These are phyloP conservation scores for Drosophila rufa DNA, from an alignment of 1,140 invertebrate species.

Conservation along the genomic window DNA sequence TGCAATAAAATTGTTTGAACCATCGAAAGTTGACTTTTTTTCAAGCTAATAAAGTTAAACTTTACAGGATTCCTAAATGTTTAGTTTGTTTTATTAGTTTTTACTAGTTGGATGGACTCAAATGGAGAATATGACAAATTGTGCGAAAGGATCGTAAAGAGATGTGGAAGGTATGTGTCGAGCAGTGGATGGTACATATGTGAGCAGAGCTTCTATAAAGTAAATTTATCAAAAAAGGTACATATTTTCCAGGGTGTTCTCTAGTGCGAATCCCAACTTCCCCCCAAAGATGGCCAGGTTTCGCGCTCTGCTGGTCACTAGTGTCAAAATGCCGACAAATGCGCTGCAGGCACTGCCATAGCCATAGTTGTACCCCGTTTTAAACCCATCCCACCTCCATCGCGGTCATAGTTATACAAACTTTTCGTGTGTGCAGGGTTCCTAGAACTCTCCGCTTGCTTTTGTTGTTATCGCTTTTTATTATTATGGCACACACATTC, in stretches of 20 bases:
- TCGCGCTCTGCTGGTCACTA: constrained; percentile 43
- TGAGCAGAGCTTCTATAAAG: too few relatives aligned
- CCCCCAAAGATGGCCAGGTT: constrained; percentile 11
- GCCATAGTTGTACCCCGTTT: constrained; percentile 5
- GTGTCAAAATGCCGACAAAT: constrained; percentile 54
- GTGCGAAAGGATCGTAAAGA: background rate
- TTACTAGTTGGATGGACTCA: too few relatives aligned
- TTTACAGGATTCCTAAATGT: background rate
- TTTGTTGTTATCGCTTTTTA: constrained; percentile 31
- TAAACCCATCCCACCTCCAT: constrained; percentile 22
- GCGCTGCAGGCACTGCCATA: constrained; percentile 17
- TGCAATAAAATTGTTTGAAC: background rate
- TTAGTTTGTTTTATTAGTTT: too few relatives aligned
- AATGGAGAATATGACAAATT: background rate
- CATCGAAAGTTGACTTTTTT: background rate
- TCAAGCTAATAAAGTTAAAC: background rate
- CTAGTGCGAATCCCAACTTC: background rate
- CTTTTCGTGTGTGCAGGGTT: constrained; percentile 31
- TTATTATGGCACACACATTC: constrained; percentile 31
- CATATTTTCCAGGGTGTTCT: constrained; percentile 14
- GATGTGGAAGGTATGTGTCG: background rate
- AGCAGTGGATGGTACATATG: background rate
- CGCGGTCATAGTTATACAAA: constrained; percentile 18
- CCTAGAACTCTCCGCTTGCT: constrained; percentile 34
- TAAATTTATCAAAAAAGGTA: background rate